phyloP scores from a whole-genome alignment of 2,797 vertebrate species.

The Acanthis flammea region DNA sequence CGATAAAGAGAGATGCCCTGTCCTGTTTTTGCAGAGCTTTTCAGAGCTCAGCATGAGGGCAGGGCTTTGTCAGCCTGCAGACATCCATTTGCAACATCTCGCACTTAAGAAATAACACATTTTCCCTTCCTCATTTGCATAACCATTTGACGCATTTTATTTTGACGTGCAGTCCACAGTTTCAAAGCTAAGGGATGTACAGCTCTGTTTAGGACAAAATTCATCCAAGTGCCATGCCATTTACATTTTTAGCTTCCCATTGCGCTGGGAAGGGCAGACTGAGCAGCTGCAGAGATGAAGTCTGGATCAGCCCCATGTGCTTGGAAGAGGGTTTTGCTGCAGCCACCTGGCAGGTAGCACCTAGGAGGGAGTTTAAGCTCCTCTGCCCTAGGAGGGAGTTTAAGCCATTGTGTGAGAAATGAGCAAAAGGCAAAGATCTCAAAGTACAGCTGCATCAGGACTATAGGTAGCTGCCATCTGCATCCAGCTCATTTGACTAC shows the following conservation, averaged over 20 bases:
- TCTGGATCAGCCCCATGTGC: neutral
- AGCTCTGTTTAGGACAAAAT: neutral
- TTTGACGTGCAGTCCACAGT: neutral
- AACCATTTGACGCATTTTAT: slow-evolving; percentile 16
- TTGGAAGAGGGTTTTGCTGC: neutral
- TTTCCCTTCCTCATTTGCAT: slow-evolving; percentile 10
- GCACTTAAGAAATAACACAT: slow-evolving; percentile 5
- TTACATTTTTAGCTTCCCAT: neutral
- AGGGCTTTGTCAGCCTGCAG: slow-evolving; percentile 1
- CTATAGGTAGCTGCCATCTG: neutral
- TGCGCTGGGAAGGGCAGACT: neutral
- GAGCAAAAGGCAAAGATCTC: neutral
- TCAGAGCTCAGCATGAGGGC: neutral
- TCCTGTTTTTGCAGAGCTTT: neutral
- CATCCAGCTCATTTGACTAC: neutral
- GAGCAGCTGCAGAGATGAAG: neutral
- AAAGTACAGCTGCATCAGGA: neutral
- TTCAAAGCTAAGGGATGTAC: neutral
- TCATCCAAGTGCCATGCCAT: neutral
- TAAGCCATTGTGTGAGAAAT: accelerated
- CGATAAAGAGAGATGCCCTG: accelerated
- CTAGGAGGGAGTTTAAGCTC: neutral
- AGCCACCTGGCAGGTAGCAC: neutral
- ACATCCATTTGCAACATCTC: neutral
- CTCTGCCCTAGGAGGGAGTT: neutral